These are phyloP conservation scores for Geotrypetes seraphini DNA, from an alignment of 2,797 vertebrate species.

Conservation along the genomic window DNA sequence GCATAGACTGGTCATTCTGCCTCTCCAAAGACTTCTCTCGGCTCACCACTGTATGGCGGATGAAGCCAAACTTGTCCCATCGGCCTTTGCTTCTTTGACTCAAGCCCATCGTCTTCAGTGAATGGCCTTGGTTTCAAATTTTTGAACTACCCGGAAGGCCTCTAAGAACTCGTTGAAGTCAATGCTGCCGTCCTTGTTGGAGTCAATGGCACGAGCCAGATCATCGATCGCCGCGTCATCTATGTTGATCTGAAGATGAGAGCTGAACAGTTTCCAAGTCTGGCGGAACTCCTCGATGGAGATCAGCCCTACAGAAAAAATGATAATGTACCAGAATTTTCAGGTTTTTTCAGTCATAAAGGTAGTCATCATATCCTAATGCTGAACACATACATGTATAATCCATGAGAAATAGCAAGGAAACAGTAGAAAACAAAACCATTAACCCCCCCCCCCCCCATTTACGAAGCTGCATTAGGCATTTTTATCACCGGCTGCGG, in stretches of 20 bases:
- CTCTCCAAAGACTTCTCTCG: neutral
- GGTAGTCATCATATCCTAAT: too few species aligned
- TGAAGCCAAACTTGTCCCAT: too few species aligned
- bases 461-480: too few species aligned
- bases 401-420: too few species aligned
- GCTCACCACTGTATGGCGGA: neutral
- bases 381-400: too few species aligned
- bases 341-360: too few species aligned
- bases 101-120: slow-evolving; percentile 14
- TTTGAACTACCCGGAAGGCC: slow-evolving; percentile 86
- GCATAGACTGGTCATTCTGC: neutral
- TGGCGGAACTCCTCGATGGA: slow-evolving; percentile 85
- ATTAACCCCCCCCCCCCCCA: too few species aligned
- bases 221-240: slow-evolving; percentile 68
- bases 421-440: too few species aligned
- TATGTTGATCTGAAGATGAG: slow-evolving; percentile 65
- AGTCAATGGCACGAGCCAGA: slow-evolving; percentile 78
- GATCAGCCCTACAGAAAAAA: slow-evolving; percentile 68
- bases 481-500: too few species aligned
- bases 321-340: too few species aligned
- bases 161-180: slow-evolving; percentile 94
- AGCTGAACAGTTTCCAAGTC: slow-evolving; percentile 83
- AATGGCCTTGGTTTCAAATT: slow-evolving; percentile 60
- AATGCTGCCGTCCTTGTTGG: slow-evolving; percentile 91
- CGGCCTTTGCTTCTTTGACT: neutral